Conservation (phyloP, 2,888 invertebrate species). For the Sinopyrophorus schimmeli region DNA sequence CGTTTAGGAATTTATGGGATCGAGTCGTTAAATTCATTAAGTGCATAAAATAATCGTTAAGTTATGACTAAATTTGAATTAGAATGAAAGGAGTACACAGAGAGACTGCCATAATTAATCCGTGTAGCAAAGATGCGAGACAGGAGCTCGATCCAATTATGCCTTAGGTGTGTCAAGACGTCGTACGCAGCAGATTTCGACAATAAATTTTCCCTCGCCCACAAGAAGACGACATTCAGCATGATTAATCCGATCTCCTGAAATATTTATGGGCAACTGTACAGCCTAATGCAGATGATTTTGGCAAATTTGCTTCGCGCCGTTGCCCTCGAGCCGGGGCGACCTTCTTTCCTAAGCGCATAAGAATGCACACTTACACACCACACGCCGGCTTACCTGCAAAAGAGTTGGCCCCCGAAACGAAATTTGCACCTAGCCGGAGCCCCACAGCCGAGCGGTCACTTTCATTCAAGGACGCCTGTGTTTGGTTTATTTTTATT, state of each 20-base stretch:
- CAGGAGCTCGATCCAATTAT: conserved; percentile 39
- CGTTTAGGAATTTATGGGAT: conserved; percentile 23
- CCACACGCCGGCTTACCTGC: conserved; percentile 9
- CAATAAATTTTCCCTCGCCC: conserved; percentile 38
- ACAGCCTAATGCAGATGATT: conserved; percentile 23
- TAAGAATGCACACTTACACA: conserved; percentile 24
- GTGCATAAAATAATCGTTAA: conserved; percentile 43
- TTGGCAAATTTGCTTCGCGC: conserved; percentile 24
- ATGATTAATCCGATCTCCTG: conserved; percentile 36
- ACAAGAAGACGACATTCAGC: conserved; percentile 39
- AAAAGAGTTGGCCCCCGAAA: conserved; percentile 10
- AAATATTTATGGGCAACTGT: conserved; percentile 33
- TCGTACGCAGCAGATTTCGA: conserved; percentile 36
- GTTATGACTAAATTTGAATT: conserved; percentile 40
- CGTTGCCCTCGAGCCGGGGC: conserved; percentile 17
- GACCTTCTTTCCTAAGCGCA: conserved; percentile 13
- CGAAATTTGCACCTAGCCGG: conserved; percentile 43
- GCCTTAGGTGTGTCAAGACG: conserved; percentile 39
- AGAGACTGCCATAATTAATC: conserved; percentile 39
- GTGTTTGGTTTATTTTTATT: conserved; percentile 51
- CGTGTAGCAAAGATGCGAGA: conserved; percentile 34
- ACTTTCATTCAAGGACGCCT: conserved; percentile 51
- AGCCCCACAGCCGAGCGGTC: conserved; percentile 47
- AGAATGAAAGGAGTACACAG: conserved; percentile 31
- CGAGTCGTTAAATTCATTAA: conserved; percentile 36